These are phyloP conservation scores for Peromyscus polionotus DNA, from an alignment of 2,113 vertebrate species.

Conservation along the genomic window DNA sequence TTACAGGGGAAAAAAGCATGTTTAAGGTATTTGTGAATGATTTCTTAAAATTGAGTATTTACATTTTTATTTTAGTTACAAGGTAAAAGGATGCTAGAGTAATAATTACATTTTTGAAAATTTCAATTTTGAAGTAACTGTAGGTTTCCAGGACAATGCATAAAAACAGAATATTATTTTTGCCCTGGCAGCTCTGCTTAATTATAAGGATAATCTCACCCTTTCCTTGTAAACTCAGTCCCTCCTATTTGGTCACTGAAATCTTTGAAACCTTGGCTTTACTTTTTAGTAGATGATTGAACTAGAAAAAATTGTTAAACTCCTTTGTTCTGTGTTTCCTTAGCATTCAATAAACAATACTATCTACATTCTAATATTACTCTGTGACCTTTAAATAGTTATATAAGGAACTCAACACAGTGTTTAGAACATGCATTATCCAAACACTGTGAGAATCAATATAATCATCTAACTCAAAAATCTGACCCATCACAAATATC, in stretches of 20 bases:
- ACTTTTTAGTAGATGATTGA: background rate
- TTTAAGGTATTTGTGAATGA: background rate
- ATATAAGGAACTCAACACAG: background rate
- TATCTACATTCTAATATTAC: background rate
- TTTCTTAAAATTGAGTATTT: background rate
- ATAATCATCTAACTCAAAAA: background rate
- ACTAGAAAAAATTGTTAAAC: background rate
- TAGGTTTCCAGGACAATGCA: background rate
- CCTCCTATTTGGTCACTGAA: background rate
- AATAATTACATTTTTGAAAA: conserved; percentile 1
- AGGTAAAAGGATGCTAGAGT: background rate
- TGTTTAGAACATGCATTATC: background rate
- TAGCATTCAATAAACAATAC: background rate
- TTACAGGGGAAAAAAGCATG: background rate
- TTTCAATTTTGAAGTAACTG: conserved; percentile 60
- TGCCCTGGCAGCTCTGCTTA: background rate
- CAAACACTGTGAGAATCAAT: background rate
- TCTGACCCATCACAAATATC: background rate
- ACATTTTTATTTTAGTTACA: background rate
- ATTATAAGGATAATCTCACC: background rate
- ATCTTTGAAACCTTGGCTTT: conserved; percentile 24
- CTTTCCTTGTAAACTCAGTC: background rate
- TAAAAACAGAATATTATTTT: conserved; percentile 4
- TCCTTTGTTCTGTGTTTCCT: background rate
- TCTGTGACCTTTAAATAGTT: conserved; percentile 5